Conservation (phyloP, 2,888 invertebrate species). For the Lasioglossum malachurum region DNA sequence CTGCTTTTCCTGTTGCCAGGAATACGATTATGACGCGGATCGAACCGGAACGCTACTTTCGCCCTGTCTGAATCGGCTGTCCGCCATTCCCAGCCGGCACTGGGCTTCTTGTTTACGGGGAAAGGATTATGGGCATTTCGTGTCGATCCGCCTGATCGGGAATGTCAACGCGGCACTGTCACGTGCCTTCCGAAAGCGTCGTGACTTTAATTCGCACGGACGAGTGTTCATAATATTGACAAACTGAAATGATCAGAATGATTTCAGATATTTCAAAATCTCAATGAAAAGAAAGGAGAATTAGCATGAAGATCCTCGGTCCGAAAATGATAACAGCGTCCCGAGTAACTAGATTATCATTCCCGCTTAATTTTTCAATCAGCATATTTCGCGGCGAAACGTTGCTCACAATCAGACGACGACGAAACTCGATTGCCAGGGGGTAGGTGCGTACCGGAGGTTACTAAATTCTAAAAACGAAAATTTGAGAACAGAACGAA, state of each 20-base stretch:
- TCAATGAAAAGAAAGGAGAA: neutral
- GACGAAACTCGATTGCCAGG: neutral
- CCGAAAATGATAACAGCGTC: neutral
- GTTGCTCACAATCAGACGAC: neutral
- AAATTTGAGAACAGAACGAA: neutral
- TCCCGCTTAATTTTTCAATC: neutral
- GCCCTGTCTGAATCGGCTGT: slow-evolving; percentile 40
- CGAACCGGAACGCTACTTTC: slow-evolving; percentile 43
- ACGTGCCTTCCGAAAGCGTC: neutral
- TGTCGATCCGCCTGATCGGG: slow-evolving; percentile 3
- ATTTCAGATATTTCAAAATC: too few species aligned
- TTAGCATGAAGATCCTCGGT: neutral
- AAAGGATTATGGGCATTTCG: slow-evolving; percentile 41
- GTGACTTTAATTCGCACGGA: neutral
- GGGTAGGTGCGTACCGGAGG: neutral
- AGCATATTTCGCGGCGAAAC: neutral
- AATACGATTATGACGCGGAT: slow-evolving; percentile 39
- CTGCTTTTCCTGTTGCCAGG: slow-evolving; percentile 49
- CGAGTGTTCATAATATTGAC: too few species aligned
- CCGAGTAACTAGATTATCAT: neutral
- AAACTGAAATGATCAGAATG: too few species aligned
- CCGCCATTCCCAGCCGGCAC: slow-evolving; percentile 9
- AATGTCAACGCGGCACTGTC: slow-evolving; percentile 20
- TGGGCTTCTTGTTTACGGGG: slow-evolving; percentile 16
- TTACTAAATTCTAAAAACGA: neutral